Base-by-base conservation (phyloP, 2,113 vertebrate species). In the Trogon surrucura region DNA sequence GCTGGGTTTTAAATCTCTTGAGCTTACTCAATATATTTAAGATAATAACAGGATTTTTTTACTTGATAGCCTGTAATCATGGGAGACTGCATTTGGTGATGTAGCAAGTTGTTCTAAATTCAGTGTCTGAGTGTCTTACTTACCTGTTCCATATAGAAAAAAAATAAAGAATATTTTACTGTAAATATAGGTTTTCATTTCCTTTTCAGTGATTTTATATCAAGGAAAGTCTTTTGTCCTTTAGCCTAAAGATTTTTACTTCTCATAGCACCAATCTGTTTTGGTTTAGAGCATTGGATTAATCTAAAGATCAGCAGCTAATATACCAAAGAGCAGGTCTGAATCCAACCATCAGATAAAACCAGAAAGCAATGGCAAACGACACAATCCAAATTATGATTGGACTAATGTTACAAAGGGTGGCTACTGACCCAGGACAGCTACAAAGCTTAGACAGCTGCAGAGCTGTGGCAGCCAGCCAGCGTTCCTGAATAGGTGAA, bases 381-480 rank as follows among this genome's bases (percentile, higher is more conserved):
- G 47, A 61, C 58, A 25, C 25, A 47, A 23, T 82, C 44, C n/a
- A 80, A 58, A 34, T 66, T 56, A 34, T 36, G 36, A 18, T 56
- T n/a, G 23, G 34, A 80, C 41, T 72, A 56, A 70, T 36, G 51
- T 93, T 85, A 67, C 78, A n/a, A 2, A 54, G 14, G 18, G 41
- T 77, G 18, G 32, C 54, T 85, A 32, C 66, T 77, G 81, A 84
- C 79, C 14, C 36, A 81, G 65, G 50, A 58, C 64, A 88, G 44
- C 61, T 64, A 60, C 10, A 67, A 29, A 81, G 50, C 57, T 45
- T 19, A 51, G 70, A 70, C 62, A 91, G 90, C 88, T 93, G 91
- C 82, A 90, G 47, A 64, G 44, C 26, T n/a, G 51, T 70, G 82
- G 82, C 93, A 94, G 54, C 6, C 71, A 89, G 85, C 67, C 94